A percentile compares a stretch with the other conserved stretches of the same genome.
Conservation (phyloP, 2,888 invertebrate genomes). For the Acrobasis repandana region DNA sequence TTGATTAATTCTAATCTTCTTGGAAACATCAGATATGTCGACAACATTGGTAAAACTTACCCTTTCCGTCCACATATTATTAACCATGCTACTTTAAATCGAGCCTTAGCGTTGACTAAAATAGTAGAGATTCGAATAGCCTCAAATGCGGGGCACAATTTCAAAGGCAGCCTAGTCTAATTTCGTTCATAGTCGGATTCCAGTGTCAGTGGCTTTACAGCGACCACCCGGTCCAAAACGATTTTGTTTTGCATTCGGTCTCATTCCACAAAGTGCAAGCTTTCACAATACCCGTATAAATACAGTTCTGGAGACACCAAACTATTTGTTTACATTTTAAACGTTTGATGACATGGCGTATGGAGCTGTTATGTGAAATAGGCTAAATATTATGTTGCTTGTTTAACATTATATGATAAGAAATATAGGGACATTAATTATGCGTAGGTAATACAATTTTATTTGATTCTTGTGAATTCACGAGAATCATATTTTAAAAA, state of each 20-base stretch:
- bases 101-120: background rate
- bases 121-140: background rate
- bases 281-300: constrained; percentile 62
- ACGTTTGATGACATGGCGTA: constrained; percentile 28
- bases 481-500: too few relatives aligned
- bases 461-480: too few relatives aligned
- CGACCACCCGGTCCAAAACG: constrained; percentile 39
- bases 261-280: constrained; percentile 75
- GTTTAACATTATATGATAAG: too few relatives aligned
- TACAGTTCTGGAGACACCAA: constrained; percentile 58
- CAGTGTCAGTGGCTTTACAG: constrained; percentile 34
- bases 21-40: too few relatives aligned
- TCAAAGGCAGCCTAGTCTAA: constrained; percentile 23
- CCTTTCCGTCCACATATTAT: too few relatives aligned
- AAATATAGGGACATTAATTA: background rate
- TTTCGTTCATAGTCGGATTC: constrained; percentile 12
- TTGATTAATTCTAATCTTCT: too few relatives aligned
- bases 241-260: constrained; percentile 62
- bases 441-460: too few relatives aligned
- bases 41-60: too few relatives aligned
- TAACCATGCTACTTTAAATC: too few relatives aligned
- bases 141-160: background rate
- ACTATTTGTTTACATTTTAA: constrained; percentile 52
- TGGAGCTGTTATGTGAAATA: constrained; percentile 6
- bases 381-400: too few relatives aligned